Conservation (phyloP, 2,113 vertebrate genomes). For the Laticauda colubrina region DNA sequence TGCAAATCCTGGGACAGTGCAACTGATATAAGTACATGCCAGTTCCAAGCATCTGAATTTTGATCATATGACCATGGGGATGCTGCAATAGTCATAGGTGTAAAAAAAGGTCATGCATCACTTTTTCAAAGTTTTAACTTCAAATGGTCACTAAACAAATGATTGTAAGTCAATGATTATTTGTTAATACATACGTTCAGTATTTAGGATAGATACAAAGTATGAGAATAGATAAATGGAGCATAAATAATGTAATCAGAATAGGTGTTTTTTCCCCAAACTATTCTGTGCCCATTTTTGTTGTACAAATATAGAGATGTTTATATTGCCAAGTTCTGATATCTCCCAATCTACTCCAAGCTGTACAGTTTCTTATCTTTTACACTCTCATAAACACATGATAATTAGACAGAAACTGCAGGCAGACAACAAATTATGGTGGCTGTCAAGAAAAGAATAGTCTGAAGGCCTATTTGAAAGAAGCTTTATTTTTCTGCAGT, state of each 20-base stretch:
- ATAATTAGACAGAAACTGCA: neutral
- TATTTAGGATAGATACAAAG: neutral
- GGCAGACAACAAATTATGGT: neutral
- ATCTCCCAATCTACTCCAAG: neutral
- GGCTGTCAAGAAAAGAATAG: neutral
- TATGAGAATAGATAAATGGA: neutral
- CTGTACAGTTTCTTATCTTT: conserved; percentile 6
- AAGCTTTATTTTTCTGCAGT: neutral
- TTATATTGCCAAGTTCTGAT: neutral
- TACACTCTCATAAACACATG: neutral
- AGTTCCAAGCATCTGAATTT: neutral
- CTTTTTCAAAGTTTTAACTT: neutral
- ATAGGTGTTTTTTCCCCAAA: neutral
- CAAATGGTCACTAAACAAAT: neutral
- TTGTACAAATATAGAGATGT: neutral
- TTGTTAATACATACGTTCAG: neutral
- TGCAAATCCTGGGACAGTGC: neutral
- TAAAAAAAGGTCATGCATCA: neutral
- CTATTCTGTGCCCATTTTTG: neutral
- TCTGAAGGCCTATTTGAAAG: neutral
- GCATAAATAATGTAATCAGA: neutral
- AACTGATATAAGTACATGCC: neutral
- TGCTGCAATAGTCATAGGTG: neutral
- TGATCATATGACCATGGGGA: neutral
- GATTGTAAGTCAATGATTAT: neutral